Evolutionary conservation across 2,797 vertebrate species (phyloP).

Genomic region (Yasuhikotakia modesta): DNA sequence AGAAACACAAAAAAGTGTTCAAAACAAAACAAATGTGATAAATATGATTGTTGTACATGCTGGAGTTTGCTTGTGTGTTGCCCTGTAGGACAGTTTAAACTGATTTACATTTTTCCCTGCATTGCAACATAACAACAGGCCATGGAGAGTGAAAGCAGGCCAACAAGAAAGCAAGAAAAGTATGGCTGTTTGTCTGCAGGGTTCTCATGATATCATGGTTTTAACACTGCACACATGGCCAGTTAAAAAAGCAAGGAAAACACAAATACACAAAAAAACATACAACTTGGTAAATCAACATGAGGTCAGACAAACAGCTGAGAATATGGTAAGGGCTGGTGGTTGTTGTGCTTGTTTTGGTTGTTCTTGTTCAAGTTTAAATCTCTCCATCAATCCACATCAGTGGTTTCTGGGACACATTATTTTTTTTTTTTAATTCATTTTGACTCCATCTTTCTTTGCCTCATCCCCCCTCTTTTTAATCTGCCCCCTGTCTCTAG

Average conservation of each 20-base stretch:
- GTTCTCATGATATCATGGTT: neutral
- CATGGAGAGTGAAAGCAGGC: neutral
- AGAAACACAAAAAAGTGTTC: slow-evolving; percentile 38
- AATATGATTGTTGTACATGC: slow-evolving; percentile 8
- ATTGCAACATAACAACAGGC: slow-evolving; percentile 14
- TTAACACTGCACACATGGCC: slow-evolving; percentile 1
- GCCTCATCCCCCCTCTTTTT: slow-evolving; percentile 40
- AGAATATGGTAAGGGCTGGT: neutral
- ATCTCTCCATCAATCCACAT: slow-evolving; percentile 16
- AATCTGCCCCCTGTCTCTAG: slow-evolving; percentile 31
- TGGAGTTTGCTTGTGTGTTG: slow-evolving; percentile 26
- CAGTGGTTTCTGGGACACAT: slow-evolving; percentile 54
- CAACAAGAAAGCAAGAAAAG: slow-evolving; percentile 12
- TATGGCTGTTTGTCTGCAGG: slow-evolving; percentile 23
- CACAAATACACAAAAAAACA: slow-evolving; percentile 15
- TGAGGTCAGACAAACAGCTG: neutral
- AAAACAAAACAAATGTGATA: neutral
- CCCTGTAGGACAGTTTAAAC: slow-evolving; percentile 18
- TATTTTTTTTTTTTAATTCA: slow-evolving; percentile 39
- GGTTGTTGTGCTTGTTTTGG: neutral
- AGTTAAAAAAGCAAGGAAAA: neutral
- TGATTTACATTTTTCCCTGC: slow-evolving; percentile 22
- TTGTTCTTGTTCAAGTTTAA: neutral
- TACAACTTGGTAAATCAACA: neutral
- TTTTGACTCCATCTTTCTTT: slow-evolving; percentile 25